Conservation (phyloP, 2,113 vertebrate species). For the Gobio gobio region DNA sequence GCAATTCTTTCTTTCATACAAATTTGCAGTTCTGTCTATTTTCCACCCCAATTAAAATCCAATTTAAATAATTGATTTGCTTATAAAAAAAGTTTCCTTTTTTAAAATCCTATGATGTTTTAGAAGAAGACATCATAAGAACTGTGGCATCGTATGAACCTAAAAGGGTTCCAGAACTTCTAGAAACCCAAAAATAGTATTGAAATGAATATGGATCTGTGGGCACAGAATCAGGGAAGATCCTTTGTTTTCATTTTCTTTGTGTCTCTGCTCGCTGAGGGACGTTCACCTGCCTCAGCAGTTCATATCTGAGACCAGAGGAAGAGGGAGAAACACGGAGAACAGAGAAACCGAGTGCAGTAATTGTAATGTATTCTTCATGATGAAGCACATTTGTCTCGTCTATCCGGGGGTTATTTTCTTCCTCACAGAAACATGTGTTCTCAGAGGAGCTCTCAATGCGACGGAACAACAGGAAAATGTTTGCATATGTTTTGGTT, state of each 20-base stretch:
- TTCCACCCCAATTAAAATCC: too few relatives aligned
- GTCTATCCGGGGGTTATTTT: neutral
- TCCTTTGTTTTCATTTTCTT: too few relatives aligned
- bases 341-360: neutral
- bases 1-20: too few relatives aligned
- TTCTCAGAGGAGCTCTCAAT: constrained; percentile 4
- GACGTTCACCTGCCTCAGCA: neutral
- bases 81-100: neutral
- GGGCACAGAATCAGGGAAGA: neutral
- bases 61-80: too few relatives aligned
- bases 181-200: too few relatives aligned
- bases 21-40: too few relatives aligned
- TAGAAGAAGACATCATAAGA: neutral
- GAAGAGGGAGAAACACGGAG: neutral
- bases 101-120: neutral
- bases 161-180: neutral
- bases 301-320: neutral
- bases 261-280: neutral
- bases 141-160: neutral
- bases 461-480: neutral
- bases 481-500: constrained; percentile 32
- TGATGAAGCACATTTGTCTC: constrained; percentile 15
- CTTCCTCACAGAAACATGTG: neutral
- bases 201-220: neutral
- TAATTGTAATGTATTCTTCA: neutral